Evolutionary conservation across 2,797 vertebrate genomes (phyloP), one percentile per base, ranked within the genome.

Genomic region (Coilia nasus): DNA sequence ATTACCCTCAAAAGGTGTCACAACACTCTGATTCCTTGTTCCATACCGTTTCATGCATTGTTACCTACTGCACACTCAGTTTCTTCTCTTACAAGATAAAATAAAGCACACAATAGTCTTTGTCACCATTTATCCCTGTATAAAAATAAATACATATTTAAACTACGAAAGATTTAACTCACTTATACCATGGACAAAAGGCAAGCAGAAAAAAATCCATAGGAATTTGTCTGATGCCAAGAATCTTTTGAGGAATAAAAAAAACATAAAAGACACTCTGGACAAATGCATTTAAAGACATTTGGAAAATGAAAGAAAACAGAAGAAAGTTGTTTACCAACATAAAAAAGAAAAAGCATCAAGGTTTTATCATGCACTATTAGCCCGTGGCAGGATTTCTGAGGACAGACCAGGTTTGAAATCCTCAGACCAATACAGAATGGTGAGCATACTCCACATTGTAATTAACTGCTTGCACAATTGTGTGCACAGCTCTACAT

Each of bases 121-220:
- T 44, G 31, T 78, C 71, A 44, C 35, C 71, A 57, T 46, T 54
- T n/a, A 35, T 86, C n/a, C 57, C 86, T 90, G 83, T 88, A 92
- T 89, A 91, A 87, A 90, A 86, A 87, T 81, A 86, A 83, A 31
- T 71, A 57, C 31, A 83, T 31, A 82, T 28, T 85, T 44, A 6
- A 80, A 78, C 15, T 75, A 82, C 44, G 50, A 50, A 83, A 19
- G 17, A 57, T 46, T 85, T 64, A 31, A 87, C 78, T 88, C 12
- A 90, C 87, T 87, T 88, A 86, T 28, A 86, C 21, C 19, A 78
- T 44, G 35, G 71, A 78, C 71, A 71, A 17, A 71, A 17, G 67
- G 67, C 35, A 78, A 78, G 71, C 71, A 78, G 31, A 75, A 41
- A 75, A 75, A 75, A 75, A 41, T 78, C 35, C 35, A 78, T 41